Base-by-base conservation (phyloP, 2,113 vertebrate species). In the Takifugu flavidus region DNA sequence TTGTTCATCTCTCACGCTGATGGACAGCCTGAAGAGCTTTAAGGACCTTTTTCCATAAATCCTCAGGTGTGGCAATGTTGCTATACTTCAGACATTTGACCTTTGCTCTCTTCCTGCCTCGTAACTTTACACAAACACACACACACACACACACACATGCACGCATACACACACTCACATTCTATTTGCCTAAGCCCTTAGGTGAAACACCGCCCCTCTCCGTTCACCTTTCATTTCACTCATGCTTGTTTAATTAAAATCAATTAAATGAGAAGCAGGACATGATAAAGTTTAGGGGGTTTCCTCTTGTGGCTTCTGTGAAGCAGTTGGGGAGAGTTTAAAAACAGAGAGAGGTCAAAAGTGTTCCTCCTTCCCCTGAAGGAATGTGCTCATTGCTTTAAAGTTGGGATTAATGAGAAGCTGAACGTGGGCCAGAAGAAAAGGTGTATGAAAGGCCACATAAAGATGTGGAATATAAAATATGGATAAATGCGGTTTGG, bases 61-160 rank as follows among this genome's bases (percentile, higher is more conserved):
- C 78, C 70, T 79, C 82, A 87, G 83, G 86, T 86, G 83, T 76
- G 63, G 67, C 79, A 79, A 57, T 84, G 84, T 86, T 88, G 79
- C 83, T 82, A 80, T 78, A 80, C 65, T 50, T 49, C 62, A 59
- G 74, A 76, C 77, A 74, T 75, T 75, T 69, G 75, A 83, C 84
- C 80, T 80, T 63, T 50, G 56, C 50, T 65, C 80, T 39, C 45
- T 57, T 10, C 29, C 46, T 65, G 53, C 56, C 69, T 70, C 49
- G 67, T 43, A 53, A 27, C 59, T 46, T 14, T 25, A 27, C 49
- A 45, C 55, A 45, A 13, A 46, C 61, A 50, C 56, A 49, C 42
- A 66, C 20, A 53, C 54, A 52, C 25, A 39, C 45, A 70, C 56
- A 62, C 51, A 58, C 51, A 45, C 56, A 56, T 20, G 26, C 50